Conservation (phyloP, 1,140 invertebrate genomes). For the Anoplophora glabripennis region DNA sequence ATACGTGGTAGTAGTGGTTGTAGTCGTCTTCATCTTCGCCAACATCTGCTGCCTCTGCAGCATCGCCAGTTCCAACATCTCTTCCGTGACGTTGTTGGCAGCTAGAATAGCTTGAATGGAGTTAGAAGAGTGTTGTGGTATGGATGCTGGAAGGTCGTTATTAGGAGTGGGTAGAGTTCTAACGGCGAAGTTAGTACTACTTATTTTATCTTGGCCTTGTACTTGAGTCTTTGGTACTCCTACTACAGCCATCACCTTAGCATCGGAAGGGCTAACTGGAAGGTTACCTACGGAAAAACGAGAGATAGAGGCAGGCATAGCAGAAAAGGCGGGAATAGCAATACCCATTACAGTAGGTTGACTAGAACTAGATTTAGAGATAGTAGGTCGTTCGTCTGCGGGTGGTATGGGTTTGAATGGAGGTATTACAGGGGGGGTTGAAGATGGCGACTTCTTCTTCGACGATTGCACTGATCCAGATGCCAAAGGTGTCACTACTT, state of each 20-base stretch:
- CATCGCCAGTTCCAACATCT: slow-evolving; percentile 50
- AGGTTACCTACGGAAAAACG: slow-evolving; percentile 43
- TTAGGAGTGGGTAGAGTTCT: slow-evolving; percentile 30
- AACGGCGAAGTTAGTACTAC: slow-evolving; percentile 39
- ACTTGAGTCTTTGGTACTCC: slow-evolving; percentile 28
- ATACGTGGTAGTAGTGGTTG: slow-evolving; percentile 34
- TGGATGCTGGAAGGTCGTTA: slow-evolving; percentile 23
- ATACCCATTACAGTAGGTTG: slow-evolving; percentile 38
- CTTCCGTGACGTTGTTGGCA: slow-evolving; percentile 43
- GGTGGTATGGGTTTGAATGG: slow-evolving; percentile 73
- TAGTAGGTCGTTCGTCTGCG: slow-evolving; percentile 53
- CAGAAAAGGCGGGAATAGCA: slow-evolving; percentile 50
- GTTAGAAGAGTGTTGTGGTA: slow-evolving; percentile 30
- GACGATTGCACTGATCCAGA: slow-evolving; percentile 2
- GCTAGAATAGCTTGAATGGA: slow-evolving; percentile 35
- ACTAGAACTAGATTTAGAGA: slow-evolving; percentile 46
- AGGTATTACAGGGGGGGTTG: slow-evolving; percentile 51
- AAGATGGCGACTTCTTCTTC: slow-evolving; percentile 1
- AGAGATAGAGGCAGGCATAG: slow-evolving; percentile 55
- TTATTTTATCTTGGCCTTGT: slow-evolving; percentile 37
- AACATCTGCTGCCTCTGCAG: slow-evolving; percentile 37
- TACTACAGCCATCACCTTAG: slow-evolving; percentile 33
- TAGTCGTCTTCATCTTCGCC: slow-evolving; percentile 33
- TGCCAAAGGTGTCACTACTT: slow-evolving; percentile 16
- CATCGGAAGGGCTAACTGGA: slow-evolving; percentile 13